Base-by-base conservation (phyloP, 2,888 invertebrate genomes). In the Pandemis corylana region DNA sequence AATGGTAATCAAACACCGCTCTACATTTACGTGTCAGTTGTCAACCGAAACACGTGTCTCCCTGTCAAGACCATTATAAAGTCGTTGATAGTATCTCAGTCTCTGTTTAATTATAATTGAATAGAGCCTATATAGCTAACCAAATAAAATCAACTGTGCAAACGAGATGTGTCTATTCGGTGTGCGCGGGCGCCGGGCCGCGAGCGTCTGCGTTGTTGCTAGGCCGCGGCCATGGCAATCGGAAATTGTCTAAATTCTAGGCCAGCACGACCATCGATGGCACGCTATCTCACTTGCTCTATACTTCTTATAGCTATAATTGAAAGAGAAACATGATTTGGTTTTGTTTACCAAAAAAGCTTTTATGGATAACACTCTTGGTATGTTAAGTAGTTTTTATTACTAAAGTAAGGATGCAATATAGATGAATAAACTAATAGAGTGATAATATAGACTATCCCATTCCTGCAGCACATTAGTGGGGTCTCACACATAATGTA, bases 191-290 rank as follows among this genome's bases (percentile, higher is more conserved):
- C 68, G 68, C 72, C 73, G 20, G 1, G 56, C 56, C 10, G 59
- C 59, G 15, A 76, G 76, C 76, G 68, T 64, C 68, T 72, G 77
- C 79, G 71, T 76, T 71, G 77, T 76, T 71, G 74, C 74, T 71
- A 76, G 77, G 76, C 77, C 74, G 78, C 81, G 83, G 79, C 85
- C 85, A 83, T 84, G 87, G 85, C 89, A 87, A 89, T 91, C 92
- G 92, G 93, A 93, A 93, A 92, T 93, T 89, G 89, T 87, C 88
- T 88, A 87, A 90, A 93, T 93, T 92, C 92, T 93, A 91, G 91
- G 90, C 88, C 92, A 90, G 77, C 80, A 79, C 80, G 80, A 81
- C 83, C 86, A 86, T 84, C 84, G 82, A 81, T 78, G 13, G 69
- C 49, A 73, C 75, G 76, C 81, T 84, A 83, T 80, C 80, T 90